Evolutionary conservation across 2,113 vertebrate species (phyloP).

Genomic region (Bothrops jararaca): DNA sequence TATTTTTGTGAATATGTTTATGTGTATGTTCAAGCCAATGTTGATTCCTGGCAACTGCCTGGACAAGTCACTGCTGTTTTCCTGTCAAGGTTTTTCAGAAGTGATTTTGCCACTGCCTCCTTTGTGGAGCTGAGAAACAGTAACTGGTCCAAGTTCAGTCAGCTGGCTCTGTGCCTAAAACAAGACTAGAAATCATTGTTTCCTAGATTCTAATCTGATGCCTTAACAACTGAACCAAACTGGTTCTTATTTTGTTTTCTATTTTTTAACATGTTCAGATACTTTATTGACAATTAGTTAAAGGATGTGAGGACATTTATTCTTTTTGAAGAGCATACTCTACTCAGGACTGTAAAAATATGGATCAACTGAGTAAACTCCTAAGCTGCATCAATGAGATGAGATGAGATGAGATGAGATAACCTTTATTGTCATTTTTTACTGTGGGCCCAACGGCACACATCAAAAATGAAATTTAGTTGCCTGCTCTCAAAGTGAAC

Average conservation of each 20-base stretch:
- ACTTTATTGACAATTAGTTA: background rate
- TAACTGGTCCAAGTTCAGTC: background rate
- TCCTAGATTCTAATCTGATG: background rate
- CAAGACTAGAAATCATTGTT: background rate
- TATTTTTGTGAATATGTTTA: background rate
- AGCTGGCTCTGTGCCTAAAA: background rate
- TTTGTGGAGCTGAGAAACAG: background rate
- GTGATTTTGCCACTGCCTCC: background rate
- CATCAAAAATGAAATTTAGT: too few relatives aligned
- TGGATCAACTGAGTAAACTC: background rate
- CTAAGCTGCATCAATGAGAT: too few relatives aligned
- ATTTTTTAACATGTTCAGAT: slow-evolving; percentile 29
- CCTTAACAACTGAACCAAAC: background rate
- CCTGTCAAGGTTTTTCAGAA: background rate
- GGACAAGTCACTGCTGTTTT: background rate
- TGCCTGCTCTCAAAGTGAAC: too few relatives aligned
- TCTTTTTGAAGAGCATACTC: slow-evolving; percentile 12
- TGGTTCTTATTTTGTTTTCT: slow-evolving; percentile 16
- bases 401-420: too few relatives aligned
- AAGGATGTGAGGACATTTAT: background rate
- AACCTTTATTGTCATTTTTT: too few relatives aligned
- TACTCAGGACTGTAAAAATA: background rate
- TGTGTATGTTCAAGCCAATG: background rate
- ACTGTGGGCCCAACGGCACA: too few relatives aligned
- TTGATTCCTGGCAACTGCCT: background rate